Evolutionary conservation across 2,888 invertebrate species (phyloP).

Genomic region (Coremacera marginata): DNA sequence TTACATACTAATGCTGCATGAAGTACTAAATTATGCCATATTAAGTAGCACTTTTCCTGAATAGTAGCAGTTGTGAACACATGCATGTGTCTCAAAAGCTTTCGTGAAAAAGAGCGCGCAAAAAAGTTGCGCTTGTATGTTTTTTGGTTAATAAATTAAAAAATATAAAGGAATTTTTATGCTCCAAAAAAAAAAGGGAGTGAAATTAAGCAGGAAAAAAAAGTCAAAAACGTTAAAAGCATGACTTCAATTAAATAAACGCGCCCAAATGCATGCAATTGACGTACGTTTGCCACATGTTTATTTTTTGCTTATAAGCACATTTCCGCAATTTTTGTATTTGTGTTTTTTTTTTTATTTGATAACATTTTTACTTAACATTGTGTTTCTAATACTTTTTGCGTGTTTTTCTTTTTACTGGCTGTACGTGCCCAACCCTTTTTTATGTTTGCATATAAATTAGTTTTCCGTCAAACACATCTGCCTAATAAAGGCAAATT

Average conservation of each 20-base stretch:
- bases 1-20: neutral
- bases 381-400: neutral
- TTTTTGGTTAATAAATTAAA: neutral
- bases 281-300: neutral
- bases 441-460: neutral
- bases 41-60: slow-evolving; percentile 5
- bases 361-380: neutral
- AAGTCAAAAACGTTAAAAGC: too few species aligned
- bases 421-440: slow-evolving; percentile 5
- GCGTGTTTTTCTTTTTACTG: neutral
- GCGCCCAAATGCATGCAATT: slow-evolving; percentile 14
- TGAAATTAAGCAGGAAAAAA: too few species aligned
- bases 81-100: neutral
- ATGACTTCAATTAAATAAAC: too few species aligned
- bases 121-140: neutral
- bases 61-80: neutral
- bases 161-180: neutral
- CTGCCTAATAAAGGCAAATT: too few species aligned
- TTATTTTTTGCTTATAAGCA: neutral
- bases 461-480: neutral
- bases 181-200: too few species aligned
- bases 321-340: neutral
- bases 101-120: neutral
- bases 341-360: neutral
- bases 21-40: neutral